Conservation (phyloP, 2,797 vertebrate genomes). For the Diplodus sargus region DNA sequence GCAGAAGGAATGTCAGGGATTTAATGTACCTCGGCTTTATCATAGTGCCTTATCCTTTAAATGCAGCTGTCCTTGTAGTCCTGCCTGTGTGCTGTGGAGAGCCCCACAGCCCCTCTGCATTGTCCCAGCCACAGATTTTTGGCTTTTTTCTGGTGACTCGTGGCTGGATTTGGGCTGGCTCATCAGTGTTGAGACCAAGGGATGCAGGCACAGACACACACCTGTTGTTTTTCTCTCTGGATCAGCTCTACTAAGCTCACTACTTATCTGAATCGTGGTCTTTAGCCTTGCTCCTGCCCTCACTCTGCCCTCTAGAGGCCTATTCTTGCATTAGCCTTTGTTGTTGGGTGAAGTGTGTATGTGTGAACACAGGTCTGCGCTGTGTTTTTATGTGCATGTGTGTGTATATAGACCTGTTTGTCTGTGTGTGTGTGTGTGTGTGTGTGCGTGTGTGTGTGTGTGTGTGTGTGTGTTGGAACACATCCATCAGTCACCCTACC, state of each 20-base stretch:
- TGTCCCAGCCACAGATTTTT: slow-evolving; percentile 70
- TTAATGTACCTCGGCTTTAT: slow-evolving; percentile 99
- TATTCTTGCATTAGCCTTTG: slow-evolving; percentile 74
- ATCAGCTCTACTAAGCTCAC: slow-evolving; percentile 66
- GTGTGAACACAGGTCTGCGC: slow-evolving; percentile 28
- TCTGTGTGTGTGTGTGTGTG: not conserved
- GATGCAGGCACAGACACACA: slow-evolving; percentile 61
- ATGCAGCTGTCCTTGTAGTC: slow-evolving; percentile 83
- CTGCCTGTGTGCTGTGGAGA: slow-evolving; percentile 70
- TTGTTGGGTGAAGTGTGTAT: slow-evolving; percentile 59
- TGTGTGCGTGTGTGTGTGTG: slow-evolving; percentile 38
- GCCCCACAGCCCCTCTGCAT: slow-evolving; percentile 63
- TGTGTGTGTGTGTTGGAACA: slow-evolving; percentile 70
- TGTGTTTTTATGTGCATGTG: slow-evolving; percentile 60
- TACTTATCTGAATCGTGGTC: slow-evolving; percentile 64
- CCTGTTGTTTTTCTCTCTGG: slow-evolving; percentile 59
- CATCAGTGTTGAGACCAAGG: slow-evolving; percentile 72
- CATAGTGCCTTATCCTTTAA: slow-evolving; percentile 97
- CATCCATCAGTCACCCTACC: slow-evolving; percentile 86
- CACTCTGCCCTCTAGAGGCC: slow-evolving; percentile 73
- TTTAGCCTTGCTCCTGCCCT: slow-evolving; percentile 76
- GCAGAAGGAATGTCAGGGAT: slow-evolving; percentile 99
- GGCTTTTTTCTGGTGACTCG: slow-evolving; percentile 74
- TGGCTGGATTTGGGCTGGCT: slow-evolving; percentile 84
- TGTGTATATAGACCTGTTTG: slow-evolving; percentile 33